These are phyloP conservation scores for Pelagia noctiluca DNA, from an alignment of 30 jellyfish, hydroid and myxozoan genomes.

Conservation along the genomic window DNA sequence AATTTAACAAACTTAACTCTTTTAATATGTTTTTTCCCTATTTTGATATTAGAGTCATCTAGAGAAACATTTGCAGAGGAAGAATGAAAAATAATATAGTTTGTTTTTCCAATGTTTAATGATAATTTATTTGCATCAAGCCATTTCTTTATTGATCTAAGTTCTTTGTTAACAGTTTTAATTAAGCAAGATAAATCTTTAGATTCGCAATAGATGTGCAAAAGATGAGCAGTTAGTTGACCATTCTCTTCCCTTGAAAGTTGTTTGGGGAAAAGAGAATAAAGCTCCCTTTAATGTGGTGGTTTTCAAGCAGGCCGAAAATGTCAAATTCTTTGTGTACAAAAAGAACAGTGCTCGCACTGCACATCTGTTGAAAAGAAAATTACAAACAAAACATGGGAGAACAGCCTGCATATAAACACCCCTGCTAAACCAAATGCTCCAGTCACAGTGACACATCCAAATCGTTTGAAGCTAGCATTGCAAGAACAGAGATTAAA, in stretches of 20 bases:
- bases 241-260: conserved; percentile 12
- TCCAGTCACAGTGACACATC: conserved; percentile 18
- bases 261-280: not conserved
- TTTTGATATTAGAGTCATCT: too few species aligned
- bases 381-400: not conserved
- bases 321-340: not conserved
- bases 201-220: too few species aligned
- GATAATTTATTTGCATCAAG: too few species aligned
- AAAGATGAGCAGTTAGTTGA: not conserved
- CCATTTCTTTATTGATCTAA: too few species aligned
- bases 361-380: not conserved
- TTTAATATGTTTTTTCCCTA: too few species aligned
- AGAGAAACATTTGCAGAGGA: too few species aligned
- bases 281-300: not conserved
- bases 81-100: too few species aligned
- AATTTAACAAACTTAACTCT: too few species aligned
- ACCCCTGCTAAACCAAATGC: conserved; percentile 36
- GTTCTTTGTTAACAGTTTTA: too few species aligned
- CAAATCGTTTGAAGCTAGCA: conserved; percentile 19
- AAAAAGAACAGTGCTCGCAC: not conserved
- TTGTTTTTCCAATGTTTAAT: too few species aligned
- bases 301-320: conserved; percentile 10
- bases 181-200: too few species aligned
- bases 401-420: not conserved
- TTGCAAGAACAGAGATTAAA: conserved; percentile 19